Conservation (phyloP, 2,797 vertebrate species). For the Lophotriccus pileatus region DNA sequence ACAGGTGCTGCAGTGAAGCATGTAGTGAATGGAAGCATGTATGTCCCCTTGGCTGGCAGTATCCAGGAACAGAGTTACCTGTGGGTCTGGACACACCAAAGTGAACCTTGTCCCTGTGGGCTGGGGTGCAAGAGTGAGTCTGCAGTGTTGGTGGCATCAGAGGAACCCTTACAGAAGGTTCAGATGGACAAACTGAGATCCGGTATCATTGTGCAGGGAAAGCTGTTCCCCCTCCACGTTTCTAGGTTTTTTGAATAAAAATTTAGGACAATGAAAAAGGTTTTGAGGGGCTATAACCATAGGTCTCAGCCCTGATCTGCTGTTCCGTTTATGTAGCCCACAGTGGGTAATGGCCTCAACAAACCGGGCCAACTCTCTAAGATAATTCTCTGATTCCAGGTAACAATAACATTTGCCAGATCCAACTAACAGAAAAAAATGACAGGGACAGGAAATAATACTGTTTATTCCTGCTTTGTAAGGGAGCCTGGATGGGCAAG, state of each 20-base stretch:
- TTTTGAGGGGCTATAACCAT: background rate
- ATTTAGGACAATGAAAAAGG: background rate
- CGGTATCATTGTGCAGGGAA: background rate
- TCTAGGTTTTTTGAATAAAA: background rate
- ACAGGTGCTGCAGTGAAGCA: background rate
- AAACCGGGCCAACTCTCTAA: background rate
- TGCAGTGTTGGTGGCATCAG: background rate
- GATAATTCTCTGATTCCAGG: background rate
- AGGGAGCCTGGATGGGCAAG: background rate
- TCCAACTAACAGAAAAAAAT: background rate
- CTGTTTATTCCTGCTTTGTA: background rate
- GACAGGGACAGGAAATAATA: background rate
- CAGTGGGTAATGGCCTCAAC: background rate
- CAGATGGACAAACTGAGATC: background rate
- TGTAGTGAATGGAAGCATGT: background rate
- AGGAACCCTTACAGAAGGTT: background rate
- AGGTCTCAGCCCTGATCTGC: background rate
- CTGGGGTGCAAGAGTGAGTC: background rate
- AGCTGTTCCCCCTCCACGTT: background rate
- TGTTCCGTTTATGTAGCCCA: background rate
- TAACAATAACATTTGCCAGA: background rate
- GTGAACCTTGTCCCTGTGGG: background rate
- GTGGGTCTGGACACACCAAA: background rate
- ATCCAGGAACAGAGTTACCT: background rate
- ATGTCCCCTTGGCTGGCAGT: background rate